Evolutionary conservation across 2,888 invertebrate genomes (phyloP).

Genomic region (Eristalis pertinax): DNA sequence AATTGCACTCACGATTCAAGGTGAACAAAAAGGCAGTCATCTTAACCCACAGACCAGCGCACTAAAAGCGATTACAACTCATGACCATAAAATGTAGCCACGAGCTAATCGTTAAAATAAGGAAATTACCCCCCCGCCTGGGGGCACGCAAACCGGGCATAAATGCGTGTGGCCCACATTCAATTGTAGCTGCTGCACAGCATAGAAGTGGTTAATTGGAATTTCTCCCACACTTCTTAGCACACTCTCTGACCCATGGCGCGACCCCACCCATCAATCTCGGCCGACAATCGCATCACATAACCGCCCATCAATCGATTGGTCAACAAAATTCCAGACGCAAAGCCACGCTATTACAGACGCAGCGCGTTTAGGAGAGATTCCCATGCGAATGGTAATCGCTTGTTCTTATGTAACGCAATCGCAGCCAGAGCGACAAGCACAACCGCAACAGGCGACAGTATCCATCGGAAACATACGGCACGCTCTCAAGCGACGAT

Average conservation of each 20-base stretch:
- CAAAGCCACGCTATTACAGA: constrained; percentile 52
- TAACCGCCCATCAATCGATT: constrained; percentile 46
- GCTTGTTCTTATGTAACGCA: constrained; percentile 50
- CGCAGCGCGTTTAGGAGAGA: constrained; percentile 35
- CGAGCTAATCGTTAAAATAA: background rate
- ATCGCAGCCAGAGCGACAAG: constrained; percentile 9
- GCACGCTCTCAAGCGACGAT: constrained; percentile 8
- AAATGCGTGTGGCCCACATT: background rate
- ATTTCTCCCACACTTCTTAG: background rate
- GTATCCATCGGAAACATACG: constrained; percentile 19
- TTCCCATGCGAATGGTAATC: constrained; percentile 52
- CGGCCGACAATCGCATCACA: constrained; percentile 48
- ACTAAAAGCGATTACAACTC: background rate
- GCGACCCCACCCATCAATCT: constrained; percentile 36
- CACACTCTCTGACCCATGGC: background rate
- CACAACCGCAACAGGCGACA: constrained; percentile 2
- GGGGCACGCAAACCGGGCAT: background rate
- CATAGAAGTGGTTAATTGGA: constrained; percentile 1
- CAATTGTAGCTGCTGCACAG: background rate
- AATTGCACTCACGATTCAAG: background rate
- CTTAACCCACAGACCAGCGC: background rate
- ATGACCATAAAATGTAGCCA: background rate
- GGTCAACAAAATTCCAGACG: constrained; percentile 58
- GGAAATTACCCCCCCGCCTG: background rate
- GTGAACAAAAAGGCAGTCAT: background rate